A percentile compares a stretch with the other conserved stretches of the same genome.
Conservation (phyloP, 2,797 vertebrate species). For the Takifugu ocellatus region DNA sequence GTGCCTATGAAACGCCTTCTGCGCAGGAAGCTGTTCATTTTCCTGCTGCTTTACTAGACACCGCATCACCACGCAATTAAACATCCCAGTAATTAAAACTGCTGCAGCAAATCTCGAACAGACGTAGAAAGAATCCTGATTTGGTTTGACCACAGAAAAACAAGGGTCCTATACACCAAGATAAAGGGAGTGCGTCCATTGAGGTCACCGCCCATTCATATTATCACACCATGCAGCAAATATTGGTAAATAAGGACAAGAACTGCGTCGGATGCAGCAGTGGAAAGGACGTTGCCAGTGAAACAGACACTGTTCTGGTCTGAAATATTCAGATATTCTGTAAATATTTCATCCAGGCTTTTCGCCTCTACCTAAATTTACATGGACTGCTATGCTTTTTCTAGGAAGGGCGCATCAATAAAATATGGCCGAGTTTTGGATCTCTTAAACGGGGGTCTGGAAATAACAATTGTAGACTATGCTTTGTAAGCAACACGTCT, state of each 20-base stretch:
- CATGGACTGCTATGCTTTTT: conserved; percentile 45
- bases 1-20: conserved; percentile 82
- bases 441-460: conserved; percentile 56
- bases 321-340: conserved; percentile 67
- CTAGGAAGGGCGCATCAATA: conserved; percentile 54
- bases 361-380: conserved; percentile 50
- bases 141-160: no score
- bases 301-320: conserved; percentile 57
- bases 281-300: conserved; percentile 40
- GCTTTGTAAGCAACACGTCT: conserved; percentile 56
- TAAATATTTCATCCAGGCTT: conserved; percentile 70
- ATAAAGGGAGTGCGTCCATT: background rate
- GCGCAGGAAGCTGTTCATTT: conserved; percentile 79
- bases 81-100: no score
- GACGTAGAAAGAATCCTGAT: no score
- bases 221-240: conserved; percentile 42
- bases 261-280: conserved; percentile 27
- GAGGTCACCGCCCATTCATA: conserved; percentile 36
- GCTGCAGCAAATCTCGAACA: no score
- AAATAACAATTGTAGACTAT: conserved; percentile 56
- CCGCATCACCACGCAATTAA: background rate
- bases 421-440: conserved; percentile 52
- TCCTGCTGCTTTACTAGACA: conserved; percentile 41
- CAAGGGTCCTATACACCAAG: no score
- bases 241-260: conserved; percentile 60